Conservation (phyloP, 2,113 vertebrate genomes). For the Atractosteus spatula region DNA sequence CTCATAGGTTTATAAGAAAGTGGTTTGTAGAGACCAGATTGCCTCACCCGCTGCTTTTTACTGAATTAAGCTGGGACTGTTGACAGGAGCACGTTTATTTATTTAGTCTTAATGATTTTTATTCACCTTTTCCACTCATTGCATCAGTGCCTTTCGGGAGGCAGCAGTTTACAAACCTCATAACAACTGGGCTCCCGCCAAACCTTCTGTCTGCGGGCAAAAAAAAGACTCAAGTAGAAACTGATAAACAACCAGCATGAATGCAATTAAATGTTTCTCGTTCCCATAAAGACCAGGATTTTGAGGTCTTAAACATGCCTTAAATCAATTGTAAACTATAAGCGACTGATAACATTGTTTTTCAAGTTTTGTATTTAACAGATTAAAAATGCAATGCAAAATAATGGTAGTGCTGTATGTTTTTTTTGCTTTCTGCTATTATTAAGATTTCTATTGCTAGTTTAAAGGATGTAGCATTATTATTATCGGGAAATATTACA, state of each 20-base stretch:
- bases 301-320: too few species aligned
- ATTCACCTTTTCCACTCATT: constrained; percentile 5
- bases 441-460: too few species aligned
- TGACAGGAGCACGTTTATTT: not conserved
- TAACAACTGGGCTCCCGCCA: not conserved
- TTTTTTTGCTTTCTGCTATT: too few species aligned
- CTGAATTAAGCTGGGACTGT: not conserved
- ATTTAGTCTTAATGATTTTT: constrained; percentile 3
- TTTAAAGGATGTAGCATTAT: too few species aligned
- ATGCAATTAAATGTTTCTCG: too few species aligned
- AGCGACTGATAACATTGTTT: too few species aligned
- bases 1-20: not conserved
- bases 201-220: not conserved
- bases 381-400: too few species aligned
- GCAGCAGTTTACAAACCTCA: not conserved
- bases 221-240: not conserved
- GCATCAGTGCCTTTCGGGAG: not conserved
- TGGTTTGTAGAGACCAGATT: not conserved
- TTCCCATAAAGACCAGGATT: too few species aligned
- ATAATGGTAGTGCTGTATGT: too few species aligned
- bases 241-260: not conserved
- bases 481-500: too few species aligned
- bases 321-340: too few species aligned
- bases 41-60: not conserved
- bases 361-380: too few species aligned